Base-by-base conservation (phyloP, 2,797 vertebrate species). In the Eurystomus glaucurus region DNA sequence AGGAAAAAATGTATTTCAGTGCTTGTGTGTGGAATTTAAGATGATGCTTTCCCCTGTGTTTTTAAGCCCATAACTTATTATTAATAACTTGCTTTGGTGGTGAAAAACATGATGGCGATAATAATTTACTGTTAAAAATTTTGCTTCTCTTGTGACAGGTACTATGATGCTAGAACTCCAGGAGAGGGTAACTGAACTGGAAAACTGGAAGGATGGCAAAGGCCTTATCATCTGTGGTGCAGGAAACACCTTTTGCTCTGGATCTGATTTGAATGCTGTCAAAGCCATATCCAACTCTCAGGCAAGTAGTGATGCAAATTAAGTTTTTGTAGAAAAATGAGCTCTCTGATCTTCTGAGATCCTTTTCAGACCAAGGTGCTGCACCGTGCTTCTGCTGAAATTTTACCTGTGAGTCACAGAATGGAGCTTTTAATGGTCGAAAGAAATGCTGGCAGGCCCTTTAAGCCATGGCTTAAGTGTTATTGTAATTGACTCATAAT, bases 141-240 rank as follows among this genome's bases (percentile, higher is more conserved):
- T 71, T 82, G 5, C 14, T 96, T 78, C 37, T 88, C 3, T 84
- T 88, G 37, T 95, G 82, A 20, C 97, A 99, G 99, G 99, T 81
- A 98, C 98, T 75, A 99, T 99, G 99, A 99, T 99, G 99, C 80
- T 99, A 77, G 99, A 99, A 78, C 98, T 99, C 93, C 98, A 99
- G 96, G 98, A 99, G 93, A 98, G 71, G 68, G 98, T 99, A 90
- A 97, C 94, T 31, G 98, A 99, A 90, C 96, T 99, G 92, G 99
- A 99, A 98, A 97, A 94, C 70, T 99, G 99, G 99, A 98, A 97
- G 9, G 98, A 99, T 45, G 99, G 99, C 13, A 99, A 99, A 98
- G 99, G 99, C 60, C 98, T 99, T 76, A 99, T 99, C 19, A 91
- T 99, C 66, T 97, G 29, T 26, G 99, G 99, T 29, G 98, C 99